Base-by-base conservation (phyloP, 2,113 vertebrate genomes). In the Emydocephalus ijimae region DNA sequence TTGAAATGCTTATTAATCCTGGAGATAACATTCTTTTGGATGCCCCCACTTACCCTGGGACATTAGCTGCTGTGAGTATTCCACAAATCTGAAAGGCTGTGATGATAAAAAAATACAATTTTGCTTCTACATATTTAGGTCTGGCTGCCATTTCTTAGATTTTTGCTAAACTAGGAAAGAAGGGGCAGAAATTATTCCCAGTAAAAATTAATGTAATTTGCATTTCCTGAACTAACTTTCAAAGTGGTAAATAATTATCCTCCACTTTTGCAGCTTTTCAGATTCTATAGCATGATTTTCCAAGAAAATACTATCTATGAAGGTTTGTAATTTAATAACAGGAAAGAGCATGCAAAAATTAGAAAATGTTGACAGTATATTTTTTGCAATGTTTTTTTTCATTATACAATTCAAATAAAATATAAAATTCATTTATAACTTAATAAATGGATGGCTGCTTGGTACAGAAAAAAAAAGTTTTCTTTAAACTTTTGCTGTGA, bases 1-100 rank as follows among this genome's bases (percentile, higher is more conserved):
- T 99, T 96, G 99, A 99, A 97, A 99, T 99, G 99, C 97, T 99
- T 45, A 94, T 99, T 94, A 98, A 95, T 95, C 98, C 98, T n/a
- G 99, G 98, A 90, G 99, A 99, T 96, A 98, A 98, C 23, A 93
- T 99, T 69, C 98, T 99, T 85, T 89, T 99, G 87, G 98, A 98
- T 91, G 97, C 98, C 1, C 99, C 99, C 14, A 97, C 98, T 0
- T 99, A 99, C 89, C 85, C 99, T 0, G 99, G 99, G 48, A 99
- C 98, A 0, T 95, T 99, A 50, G 96, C 98, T 88, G 98, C 98
- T 48, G 98, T 99, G 96, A 98, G 98, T 97, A 89, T 48, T 93
- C 29, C 50, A 90, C 61, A 52, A 11, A 48, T 50, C 50, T 54
- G 26, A 50, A 34, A 39, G 1, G 8, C 4, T 69, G 21, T 21